A percentile compares a stretch with the other conserved stretches of the same genome.
phyloP scores from a whole-genome alignment of 2,888 invertebrate species.

The Hanleya hanleyi region DNA sequence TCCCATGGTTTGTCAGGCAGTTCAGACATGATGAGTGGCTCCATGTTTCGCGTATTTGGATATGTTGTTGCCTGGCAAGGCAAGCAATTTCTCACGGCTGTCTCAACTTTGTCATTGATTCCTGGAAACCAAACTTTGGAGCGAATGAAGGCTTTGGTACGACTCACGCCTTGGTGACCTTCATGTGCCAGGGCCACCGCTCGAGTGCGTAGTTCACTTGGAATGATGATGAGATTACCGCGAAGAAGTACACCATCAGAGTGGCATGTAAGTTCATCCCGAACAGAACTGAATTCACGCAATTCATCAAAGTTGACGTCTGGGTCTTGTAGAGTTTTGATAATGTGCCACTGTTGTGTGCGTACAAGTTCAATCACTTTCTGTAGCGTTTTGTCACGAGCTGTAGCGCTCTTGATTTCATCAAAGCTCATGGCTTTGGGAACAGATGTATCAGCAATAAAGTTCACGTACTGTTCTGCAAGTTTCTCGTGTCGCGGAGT shows the following conservation, averaged over 20 bases:
- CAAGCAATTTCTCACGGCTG: no score
- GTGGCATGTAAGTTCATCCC: slow-evolving; percentile 7
- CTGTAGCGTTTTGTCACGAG: background rate
- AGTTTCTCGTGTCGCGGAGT: slow-evolving; percentile 9
- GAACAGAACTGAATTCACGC: background rate
- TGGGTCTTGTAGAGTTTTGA: background rate
- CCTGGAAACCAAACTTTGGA: slow-evolving; percentile 37
- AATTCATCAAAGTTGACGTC: background rate
- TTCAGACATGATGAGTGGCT: slow-evolving; percentile 37
- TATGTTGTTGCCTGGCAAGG: slow-evolving; percentile 25
- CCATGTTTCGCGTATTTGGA: slow-evolving; percentile 7
- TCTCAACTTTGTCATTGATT: slow-evolving; percentile 16
- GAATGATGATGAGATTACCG: background rate
- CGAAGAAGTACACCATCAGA: background rate
- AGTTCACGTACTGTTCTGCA: slow-evolving; percentile 36
- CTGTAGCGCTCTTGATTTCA: background rate
- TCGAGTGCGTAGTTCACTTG: background rate
- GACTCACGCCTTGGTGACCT: slow-evolving; percentile 35
- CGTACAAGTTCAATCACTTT: slow-evolving; percentile 2
- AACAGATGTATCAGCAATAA: slow-evolving; percentile 18
- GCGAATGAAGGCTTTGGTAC: slow-evolving; percentile 24
- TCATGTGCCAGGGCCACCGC: slow-evolving; percentile 28
- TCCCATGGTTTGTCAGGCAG: slow-evolving; percentile 30
- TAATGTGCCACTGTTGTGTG: background rate
- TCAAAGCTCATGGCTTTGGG: slow-evolving; percentile 17